Percentiles rank a stretch among this genome's conserved stretches.
Conservation (phyloP, 2,113 vertebrate species). For the Macquaria australasica region DNA sequence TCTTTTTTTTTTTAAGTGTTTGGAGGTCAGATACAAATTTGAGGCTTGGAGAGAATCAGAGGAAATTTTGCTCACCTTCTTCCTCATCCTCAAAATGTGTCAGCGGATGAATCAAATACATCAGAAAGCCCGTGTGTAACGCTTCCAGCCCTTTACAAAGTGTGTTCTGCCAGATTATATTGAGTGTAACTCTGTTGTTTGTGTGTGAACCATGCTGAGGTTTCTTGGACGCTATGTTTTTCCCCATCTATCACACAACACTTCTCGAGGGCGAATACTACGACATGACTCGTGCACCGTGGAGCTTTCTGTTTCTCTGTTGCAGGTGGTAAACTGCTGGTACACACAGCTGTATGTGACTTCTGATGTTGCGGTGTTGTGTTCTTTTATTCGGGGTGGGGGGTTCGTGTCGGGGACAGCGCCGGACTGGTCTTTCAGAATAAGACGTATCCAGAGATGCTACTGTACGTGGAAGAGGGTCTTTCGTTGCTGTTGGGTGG, state of each 20-base stretch:
- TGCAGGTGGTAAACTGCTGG: slow-evolving; percentile 58
- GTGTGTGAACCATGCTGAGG: slow-evolving; percentile 34
- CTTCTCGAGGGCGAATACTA: slow-evolving; percentile 6
- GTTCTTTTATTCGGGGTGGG: slow-evolving; percentile 22
- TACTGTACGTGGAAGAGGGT: slow-evolving; percentile 61
- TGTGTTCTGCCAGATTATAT: slow-evolving; percentile 16
- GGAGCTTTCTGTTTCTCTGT: slow-evolving; percentile 59
- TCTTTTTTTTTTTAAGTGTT: background rate
- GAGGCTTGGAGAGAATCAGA: slow-evolving; percentile 21
- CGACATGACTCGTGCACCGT: slow-evolving; percentile 29
- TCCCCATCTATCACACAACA: slow-evolving; percentile 11
- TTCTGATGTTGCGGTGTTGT: slow-evolving; percentile 62
- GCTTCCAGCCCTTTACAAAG: background rate
- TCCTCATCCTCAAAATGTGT: slow-evolving; percentile 32
- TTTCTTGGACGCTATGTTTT: slow-evolving; percentile 37
- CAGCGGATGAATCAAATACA: slow-evolving; percentile 12
- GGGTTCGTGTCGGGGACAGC: background rate
- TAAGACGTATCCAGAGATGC: slow-evolving; percentile 48
- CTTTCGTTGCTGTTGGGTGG: slow-evolving; percentile 40
- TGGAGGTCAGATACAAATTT: background rate
- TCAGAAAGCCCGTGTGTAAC: background rate
- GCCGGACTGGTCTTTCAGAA: background rate
- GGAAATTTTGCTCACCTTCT: slow-evolving; percentile 38
- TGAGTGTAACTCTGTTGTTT: slow-evolving; percentile 42
- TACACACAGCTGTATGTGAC: slow-evolving; percentile 61